Base-by-base conservation (phyloP, 2,888 invertebrate genomes). In the Megaustenia siamemsis region DNA sequence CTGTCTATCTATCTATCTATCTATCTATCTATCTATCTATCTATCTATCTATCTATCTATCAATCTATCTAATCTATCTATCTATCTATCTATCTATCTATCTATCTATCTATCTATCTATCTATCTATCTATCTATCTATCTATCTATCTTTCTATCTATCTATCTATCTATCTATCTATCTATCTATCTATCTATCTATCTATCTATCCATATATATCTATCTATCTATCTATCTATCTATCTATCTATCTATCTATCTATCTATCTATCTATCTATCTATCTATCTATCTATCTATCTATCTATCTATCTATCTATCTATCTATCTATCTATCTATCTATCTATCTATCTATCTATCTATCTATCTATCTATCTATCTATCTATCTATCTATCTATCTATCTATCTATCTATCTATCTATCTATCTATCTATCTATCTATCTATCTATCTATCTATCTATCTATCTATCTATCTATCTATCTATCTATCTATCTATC, bases 401-500 rank as follows among this genome's bases (percentile, higher is more conserved):
- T 68, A 35, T 35, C 68, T 35, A 35, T 35, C 68, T 49, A 49
- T 76, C n/a, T 76, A 49, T 56, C 49, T 49, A 40, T 56, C 56
- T 56, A 56, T 56, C 56, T 56, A 56, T 56, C 56, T 56, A 56
- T 56, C 56, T 56, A 56, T 56, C 56, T 56, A 56, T 56, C 56
- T 56, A 56, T 56, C 56, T 56, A 56, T 56, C 8, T 56, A 56
- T 56, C 56, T 56, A 56, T 56, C 56, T 56, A 56, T 56, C 8
- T 56, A 56, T 56, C 56, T 56, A 56, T 56, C 56, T 56, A 56
- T 56, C 56, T 56, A 56, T 56, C 56, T 56, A 56, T 56, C 56
- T 56, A 56, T 75, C 40, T 75, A 40, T 75, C 40, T 76, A 49
- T 76, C 49, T 76, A 49, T 76, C 49, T 76, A 49, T 76, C 49